Conservation (phyloP, 2,888 invertebrate species). For the Synergus laeviventris region DNA sequence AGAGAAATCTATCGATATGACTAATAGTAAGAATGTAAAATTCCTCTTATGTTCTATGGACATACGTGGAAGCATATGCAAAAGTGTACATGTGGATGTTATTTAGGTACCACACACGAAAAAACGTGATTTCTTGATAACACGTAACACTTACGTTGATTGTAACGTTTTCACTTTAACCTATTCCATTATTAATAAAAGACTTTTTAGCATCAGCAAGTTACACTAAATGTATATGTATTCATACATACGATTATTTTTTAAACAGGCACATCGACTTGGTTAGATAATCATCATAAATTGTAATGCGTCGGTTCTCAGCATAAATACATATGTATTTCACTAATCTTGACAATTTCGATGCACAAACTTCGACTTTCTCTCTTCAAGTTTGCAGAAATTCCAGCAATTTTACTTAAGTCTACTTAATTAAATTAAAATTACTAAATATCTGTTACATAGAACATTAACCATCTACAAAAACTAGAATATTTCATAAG, state of each 20-base stretch:
- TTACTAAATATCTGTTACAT: too few relatives aligned
- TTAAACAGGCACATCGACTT: constrained; percentile 75
- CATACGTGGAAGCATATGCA: constrained; percentile 65
- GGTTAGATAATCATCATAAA: constrained; percentile 67
- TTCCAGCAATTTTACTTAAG: not conserved
- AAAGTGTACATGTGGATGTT: constrained; percentile 51
- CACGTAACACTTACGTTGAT: constrained; percentile 57
- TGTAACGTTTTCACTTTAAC: constrained; percentile 48
- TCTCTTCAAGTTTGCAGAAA: not conserved
- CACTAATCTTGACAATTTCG: constrained; percentile 27
- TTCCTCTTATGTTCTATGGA: constrained; percentile 53
- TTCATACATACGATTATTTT: constrained; percentile 65
- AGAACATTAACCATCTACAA: not conserved
- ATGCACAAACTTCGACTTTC: constrained; percentile 6
- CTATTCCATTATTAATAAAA: constrained; percentile 44
- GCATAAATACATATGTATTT: constrained; percentile 48
- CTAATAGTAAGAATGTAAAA: constrained; percentile 52
- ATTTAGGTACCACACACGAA: constrained; percentile 40
- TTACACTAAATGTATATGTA: constrained; percentile 43
- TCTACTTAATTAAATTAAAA: not conserved
- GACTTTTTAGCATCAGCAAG: constrained; percentile 50
- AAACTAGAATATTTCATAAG: not conserved
- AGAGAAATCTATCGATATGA: constrained; percentile 63
- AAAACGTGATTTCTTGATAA: constrained; percentile 41
- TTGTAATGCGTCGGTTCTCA: constrained; percentile 51